These are phyloP conservation scores for Chionoecetes opilio DNA, from an alignment of 1,140 invertebrate genomes.

Conservation along the genomic window DNA sequence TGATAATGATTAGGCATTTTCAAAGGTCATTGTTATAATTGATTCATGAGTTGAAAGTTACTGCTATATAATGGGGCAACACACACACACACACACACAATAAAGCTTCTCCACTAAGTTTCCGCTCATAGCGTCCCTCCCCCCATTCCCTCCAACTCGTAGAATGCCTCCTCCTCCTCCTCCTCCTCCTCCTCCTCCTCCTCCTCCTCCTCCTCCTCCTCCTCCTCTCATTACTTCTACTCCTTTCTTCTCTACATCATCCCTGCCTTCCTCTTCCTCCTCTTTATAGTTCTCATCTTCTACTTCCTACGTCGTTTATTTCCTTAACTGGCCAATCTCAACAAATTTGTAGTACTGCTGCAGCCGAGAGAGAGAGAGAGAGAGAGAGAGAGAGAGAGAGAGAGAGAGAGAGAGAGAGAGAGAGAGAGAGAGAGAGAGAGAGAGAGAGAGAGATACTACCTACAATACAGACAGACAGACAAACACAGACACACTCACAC, in stretches of 20 bases:
- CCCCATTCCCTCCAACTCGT: background rate
- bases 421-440: conserved; percentile 33
- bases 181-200: background rate
- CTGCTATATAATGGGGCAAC: background rate
- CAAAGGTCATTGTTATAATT: background rate
- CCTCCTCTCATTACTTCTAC: background rate
- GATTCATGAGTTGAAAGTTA: background rate
- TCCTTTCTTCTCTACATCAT: background rate
- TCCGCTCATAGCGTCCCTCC: background rate
- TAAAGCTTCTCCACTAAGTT: background rate
- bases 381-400: conserved; percentile 21
- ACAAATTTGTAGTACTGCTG: background rate
- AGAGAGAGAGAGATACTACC: too few relatives aligned
- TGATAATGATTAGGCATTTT: background rate
- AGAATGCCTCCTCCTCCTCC: background rate
- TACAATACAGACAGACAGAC: too few relatives aligned
- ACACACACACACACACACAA: conserved; percentile 62
- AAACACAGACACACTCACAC: too few relatives aligned
- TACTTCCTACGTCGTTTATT: background rate
- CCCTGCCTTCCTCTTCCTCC: background rate
- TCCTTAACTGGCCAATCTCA: background rate
- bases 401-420: conserved; percentile 20
- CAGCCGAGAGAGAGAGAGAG: background rate
- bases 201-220: too few relatives aligned
- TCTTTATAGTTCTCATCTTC: background rate